phyloP scores from a whole-genome alignment of 2,113 vertebrate genomes.

The Machaerirhynchus nigripectus region DNA sequence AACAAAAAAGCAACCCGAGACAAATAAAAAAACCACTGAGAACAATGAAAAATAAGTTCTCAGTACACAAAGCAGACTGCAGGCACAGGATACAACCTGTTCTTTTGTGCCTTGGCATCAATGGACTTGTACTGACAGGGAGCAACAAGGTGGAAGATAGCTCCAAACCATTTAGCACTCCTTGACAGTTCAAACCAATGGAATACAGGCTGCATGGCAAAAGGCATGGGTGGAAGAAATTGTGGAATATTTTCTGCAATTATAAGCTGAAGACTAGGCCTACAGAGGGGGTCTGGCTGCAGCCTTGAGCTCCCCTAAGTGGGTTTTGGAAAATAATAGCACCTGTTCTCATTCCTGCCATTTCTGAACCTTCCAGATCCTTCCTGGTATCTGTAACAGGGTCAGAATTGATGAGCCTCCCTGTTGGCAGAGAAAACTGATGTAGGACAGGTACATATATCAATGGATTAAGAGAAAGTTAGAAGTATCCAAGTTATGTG shows the following conservation, averaged over 20 bases:
- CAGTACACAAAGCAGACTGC: neutral
- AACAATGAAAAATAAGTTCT: neutral
- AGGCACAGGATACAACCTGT: neutral
- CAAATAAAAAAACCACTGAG: fast-evolving
- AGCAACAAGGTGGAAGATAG: neutral
- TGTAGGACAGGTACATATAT: neutral
- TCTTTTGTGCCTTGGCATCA: neutral
- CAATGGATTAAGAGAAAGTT: neutral
- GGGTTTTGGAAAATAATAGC: neutral
- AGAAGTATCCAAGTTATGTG: neutral
- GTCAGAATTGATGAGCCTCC: neutral
- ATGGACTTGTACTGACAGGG: neutral
- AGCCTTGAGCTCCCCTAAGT: neutral
- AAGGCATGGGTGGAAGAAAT: neutral
- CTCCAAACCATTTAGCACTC: neutral
- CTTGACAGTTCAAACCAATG: neutral
- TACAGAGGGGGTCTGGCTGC: neutral
- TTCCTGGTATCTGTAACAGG: neutral
- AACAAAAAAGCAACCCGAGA: neutral
- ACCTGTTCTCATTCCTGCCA: neutral
- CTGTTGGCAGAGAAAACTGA: neutral
- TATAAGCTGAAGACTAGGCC: neutral
- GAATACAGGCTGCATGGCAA: neutral
- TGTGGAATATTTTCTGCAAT: neutral
- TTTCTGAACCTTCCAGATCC: neutral